Percentiles rank a stretch among this genome's conserved stretches.
phyloP scores from a whole-genome alignment of 2,888 invertebrate species.

The Latheticus oryzae region DNA sequence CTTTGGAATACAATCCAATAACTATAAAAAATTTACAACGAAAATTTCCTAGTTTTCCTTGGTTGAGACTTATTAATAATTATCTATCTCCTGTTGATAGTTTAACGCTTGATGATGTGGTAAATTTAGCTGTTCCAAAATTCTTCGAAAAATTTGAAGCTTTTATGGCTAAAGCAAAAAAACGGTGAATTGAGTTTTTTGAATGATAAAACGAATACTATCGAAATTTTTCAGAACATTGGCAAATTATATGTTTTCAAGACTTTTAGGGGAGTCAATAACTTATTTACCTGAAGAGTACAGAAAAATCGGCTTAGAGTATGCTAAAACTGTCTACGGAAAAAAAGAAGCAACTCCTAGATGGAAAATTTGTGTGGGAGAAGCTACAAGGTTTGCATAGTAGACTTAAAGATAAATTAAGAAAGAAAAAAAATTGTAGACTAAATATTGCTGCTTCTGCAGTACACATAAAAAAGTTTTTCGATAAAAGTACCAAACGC shows the following conservation, averaged over 20 bases:
- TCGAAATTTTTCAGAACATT: constrained; percentile 34
- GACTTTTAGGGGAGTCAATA: constrained; percentile 30
- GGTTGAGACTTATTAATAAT: constrained; percentile 36
- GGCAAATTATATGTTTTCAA: constrained; percentile 48
- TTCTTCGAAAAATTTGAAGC: constrained; percentile 36
- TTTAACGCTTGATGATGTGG: constrained; percentile 23
- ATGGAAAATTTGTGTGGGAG: constrained; percentile 26
- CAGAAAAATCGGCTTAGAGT: constrained; percentile 38
- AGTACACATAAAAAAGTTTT: constrained; percentile 41
- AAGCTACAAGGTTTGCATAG: constrained; percentile 1
- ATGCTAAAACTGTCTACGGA: constrained; percentile 24
- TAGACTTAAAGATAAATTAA: neutral
- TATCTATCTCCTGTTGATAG: constrained; percentile 36
- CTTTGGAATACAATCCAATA: constrained; percentile 63
- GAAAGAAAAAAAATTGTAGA: too few species aligned
- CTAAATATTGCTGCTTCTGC: constrained; percentile 20
- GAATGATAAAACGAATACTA: neutral
- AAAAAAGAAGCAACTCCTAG: constrained; percentile 7
- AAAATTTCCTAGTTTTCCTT: constrained; percentile 30
- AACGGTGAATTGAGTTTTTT: constrained; percentile 6
- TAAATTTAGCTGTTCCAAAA: constrained; percentile 36
- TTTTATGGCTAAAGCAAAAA: constrained; percentile 41
- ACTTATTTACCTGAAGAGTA: constrained; percentile 43
- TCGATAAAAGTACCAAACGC: constrained; percentile 41
- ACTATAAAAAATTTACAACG: constrained; percentile 35